Evolutionary conservation across 2,113 vertebrate species (phyloP).

Genomic region (Alosa alosa): DNA sequence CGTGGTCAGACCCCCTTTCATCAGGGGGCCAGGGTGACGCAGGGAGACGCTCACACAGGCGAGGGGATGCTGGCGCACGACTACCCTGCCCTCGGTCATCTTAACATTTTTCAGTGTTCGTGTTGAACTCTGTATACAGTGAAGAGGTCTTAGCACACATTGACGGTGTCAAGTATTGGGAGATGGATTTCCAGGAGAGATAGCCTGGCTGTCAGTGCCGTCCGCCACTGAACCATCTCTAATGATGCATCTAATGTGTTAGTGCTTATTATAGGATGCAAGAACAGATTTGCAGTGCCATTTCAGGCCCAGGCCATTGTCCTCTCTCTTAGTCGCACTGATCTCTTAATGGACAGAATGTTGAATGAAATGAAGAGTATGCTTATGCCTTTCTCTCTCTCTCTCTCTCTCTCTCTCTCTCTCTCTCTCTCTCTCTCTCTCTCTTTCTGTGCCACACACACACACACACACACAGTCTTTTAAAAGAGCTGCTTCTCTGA

Average conservation of each 20-base stretch:
- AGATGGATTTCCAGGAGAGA: not conserved
- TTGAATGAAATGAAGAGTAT: not conserved
- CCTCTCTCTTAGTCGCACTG: not conserved
- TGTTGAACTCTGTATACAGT: not conserved
- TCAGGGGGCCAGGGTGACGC: not conserved
- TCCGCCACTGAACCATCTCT: not conserved
- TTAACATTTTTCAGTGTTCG: not conserved
- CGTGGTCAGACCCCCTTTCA: not conserved
- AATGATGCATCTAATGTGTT: not conserved
- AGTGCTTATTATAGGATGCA: not conserved
- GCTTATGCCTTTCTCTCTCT: not conserved
- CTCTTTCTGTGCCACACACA: not conserved
- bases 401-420: not conserved
- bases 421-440: not conserved
- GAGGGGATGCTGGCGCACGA: not conserved
- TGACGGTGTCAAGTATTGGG: not conserved
- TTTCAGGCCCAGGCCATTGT: not conserved
- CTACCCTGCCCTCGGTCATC: not conserved
- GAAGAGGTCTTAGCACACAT: not conserved
- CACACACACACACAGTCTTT: no score
- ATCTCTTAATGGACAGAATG: slow-evolving; percentile 4
- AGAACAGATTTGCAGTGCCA: not conserved
- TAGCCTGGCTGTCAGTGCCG: not conserved
- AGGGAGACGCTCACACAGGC: not conserved
- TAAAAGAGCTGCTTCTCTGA: not conserved